Evolutionary conservation across 2,797 vertebrate genomes (phyloP), one percentile per base, ranked within the genome.

Genomic region (Benthosema pterotum): DNA sequence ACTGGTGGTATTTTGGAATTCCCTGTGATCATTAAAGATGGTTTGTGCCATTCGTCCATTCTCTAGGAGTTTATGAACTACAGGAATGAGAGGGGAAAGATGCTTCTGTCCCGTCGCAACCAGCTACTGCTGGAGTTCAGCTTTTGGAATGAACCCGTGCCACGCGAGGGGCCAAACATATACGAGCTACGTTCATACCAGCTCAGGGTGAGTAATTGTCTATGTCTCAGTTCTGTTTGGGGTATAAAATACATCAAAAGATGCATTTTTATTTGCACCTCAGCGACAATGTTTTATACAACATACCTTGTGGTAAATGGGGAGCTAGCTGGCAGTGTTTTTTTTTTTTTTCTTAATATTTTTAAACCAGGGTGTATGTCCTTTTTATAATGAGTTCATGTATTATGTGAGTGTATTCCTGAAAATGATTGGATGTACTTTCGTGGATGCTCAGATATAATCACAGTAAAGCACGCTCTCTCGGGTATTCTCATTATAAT

Each of bases 141-240:
- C 72, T 98, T 98, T 89, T 98, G 97, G 96, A 96, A 96, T 18
- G 97, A 99, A 54, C 97, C 97, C 0, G 69, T 92, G 11, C 94
- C 97, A 49, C 94, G 97, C 62, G 32, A 86, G 42, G 97, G 97
- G 63, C 95, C 97, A 49, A 98, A 95, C 78, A 95, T 99, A 81
- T 99, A 99, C 17, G 97, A 99, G 69, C 93, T 99, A 63, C 91
- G 97, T 63, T 95, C 96, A 3, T 98, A 98, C 75, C 96, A 96
- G 18, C 95, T 99, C 69, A 90, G 96, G 84, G 96, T 99, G 88
- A 91, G 92, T 38, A 9, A 2, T 38, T 38, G 32, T 11, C 19
- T n/a, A n/a, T 22, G 2, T 22, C 8, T 32, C 9, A 38, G 9
- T 15, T 46, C 45, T 46, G 12, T 46, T 25, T 25, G 22, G 22